Base-by-base conservation (phyloP, 2,888 invertebrate species). In the Amphimallon solstitiale region DNA sequence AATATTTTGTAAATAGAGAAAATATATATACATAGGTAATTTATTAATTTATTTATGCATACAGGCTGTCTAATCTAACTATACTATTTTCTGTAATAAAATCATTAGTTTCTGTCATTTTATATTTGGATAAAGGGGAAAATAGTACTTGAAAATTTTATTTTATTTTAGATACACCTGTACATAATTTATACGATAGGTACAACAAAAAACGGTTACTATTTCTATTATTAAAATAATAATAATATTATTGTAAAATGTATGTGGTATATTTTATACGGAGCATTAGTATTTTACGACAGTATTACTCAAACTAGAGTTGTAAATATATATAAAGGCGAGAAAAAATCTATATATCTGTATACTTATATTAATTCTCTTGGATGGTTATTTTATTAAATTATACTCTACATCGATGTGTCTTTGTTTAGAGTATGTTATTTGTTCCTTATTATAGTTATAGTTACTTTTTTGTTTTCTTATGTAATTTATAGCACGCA, bases 191-290 rank as follows among this genome's bases (percentile, higher is more conserved):
- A n/a, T 48, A 49, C 12, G 21, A 43, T 43, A 56, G 43, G 17
- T 56, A 43, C 15, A 43, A 56, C 19, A 23, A 56, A 43, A 69
- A 63, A 63, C 56, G 67, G 67, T 68, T 69, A 66, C 68, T 70
- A 65, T 15, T 38, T 54, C 37, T 38, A 37, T 38, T 54, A 54
- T 38, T 15, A 38, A 38, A n/a, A n/a, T 54, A 54, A 17, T 23
- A 52, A 45, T 29, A 29, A 17, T 69, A 69, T 64, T 67, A 63
- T 45, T 49, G 48, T 64, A 66, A n/a, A 48, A 63, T 72, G 68
- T 72, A 71, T 68, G 70, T 72, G 71, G 70, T 73, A 70, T 73
- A 71, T 72, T 72, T 73, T 73, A 68, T 72, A 73, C 71, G 69
- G 66, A 71, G 71, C 70, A 67, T 65, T 67, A 69, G 68, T 66